These are phyloP conservation scores for Nesospiza acunhae DNA, from an alignment of 2,113 vertebrate genomes.

Conservation along the genomic window DNA sequence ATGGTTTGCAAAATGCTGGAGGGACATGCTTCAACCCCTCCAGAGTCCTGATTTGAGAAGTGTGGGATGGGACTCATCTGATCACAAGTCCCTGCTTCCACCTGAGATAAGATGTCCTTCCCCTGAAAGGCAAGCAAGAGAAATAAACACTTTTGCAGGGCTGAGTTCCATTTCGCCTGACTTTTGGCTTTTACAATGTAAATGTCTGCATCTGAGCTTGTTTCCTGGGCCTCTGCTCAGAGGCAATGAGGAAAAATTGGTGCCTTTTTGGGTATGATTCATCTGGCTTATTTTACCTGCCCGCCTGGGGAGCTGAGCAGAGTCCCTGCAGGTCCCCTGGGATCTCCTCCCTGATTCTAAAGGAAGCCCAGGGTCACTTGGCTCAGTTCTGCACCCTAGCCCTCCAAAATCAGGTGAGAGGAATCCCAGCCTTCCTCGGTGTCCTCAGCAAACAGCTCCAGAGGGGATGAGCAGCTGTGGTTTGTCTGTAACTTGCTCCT, in stretches of 20 bases:
- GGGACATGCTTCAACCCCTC: not conserved
- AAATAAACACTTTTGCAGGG: not conserved
- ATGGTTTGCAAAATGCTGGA: not conserved
- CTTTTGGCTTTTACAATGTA: constrained; percentile 20
- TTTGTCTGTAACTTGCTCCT: not conserved
- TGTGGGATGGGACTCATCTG: not conserved
- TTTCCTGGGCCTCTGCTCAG: not conserved
- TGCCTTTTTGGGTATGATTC: not conserved
- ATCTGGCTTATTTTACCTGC: not conserved
- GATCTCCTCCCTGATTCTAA: not conserved
- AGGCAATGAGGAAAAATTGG: not conserved
- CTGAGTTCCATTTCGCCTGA: not conserved
- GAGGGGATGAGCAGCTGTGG: not conserved
- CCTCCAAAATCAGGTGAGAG: not conserved
- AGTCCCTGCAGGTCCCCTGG: not conserved
- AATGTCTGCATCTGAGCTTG: not conserved
- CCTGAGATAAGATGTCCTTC: not conserved
- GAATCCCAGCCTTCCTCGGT: not conserved
- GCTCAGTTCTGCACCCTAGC: not conserved
- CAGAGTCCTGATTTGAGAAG: not conserved
- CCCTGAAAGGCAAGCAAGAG: not conserved
- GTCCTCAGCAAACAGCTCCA: not conserved
- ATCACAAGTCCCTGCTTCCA: not conserved
- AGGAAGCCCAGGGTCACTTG: not conserved
- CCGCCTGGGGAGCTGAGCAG: not conserved